Evolutionary conservation across 2,113 vertebrate genomes (phyloP).

Genomic region (Butorides virescens): DNA sequence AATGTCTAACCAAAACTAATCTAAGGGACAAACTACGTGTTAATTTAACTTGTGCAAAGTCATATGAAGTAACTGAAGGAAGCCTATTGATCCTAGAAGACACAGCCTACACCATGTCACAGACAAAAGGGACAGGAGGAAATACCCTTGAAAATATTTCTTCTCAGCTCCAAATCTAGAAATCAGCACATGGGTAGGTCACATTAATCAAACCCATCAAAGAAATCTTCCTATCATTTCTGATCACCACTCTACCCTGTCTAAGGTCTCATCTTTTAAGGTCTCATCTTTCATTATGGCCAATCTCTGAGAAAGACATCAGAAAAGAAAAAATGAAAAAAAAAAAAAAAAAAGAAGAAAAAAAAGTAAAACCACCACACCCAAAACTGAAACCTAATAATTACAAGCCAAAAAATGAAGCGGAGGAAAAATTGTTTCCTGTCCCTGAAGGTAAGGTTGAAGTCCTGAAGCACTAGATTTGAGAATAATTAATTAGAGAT

Average conservation of each 20-base stretch:
- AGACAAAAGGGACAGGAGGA: neutral
- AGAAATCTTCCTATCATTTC: neutral
- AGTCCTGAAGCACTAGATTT: neutral
- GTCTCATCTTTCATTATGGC: neutral
- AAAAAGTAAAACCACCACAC: neutral
- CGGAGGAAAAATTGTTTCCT: neutral
- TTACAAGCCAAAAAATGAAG: neutral
- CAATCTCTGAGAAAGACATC: neutral
- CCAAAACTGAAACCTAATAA: neutral
- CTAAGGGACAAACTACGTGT: neutral
- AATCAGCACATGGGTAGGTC: neutral
- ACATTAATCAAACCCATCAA: neutral
- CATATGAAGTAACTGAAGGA: neutral
- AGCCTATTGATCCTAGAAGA: neutral
- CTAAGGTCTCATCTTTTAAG: neutral
- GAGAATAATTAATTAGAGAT: conserved; percentile 16
- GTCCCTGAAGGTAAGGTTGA: neutral
- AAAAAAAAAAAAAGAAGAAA: too few species aligned
- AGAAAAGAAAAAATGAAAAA: neutral
- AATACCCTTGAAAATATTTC: neutral
- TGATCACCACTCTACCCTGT: neutral
- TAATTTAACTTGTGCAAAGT: neutral
- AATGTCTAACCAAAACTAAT: neutral
- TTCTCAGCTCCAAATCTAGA: neutral
- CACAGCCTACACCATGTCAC: neutral